phyloP scores from a whole-genome alignment of 2,888 invertebrate species.

The Lithophane ornitopus region DNA sequence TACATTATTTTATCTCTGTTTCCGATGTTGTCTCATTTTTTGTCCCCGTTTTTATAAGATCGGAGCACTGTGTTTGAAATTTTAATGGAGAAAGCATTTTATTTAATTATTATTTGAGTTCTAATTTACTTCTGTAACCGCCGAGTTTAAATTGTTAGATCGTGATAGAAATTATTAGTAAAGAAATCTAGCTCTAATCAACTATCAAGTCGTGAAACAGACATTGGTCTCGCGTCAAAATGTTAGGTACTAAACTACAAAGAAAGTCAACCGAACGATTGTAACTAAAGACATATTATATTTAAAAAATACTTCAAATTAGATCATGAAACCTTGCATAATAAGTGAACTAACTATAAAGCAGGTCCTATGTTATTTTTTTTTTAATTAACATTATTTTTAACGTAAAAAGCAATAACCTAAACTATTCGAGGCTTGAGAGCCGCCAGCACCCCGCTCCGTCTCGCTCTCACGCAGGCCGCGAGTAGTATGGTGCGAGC shows the following conservation, averaged over 20 bases:
- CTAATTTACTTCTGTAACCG: conserved; percentile 24
- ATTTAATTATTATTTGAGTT: conserved; percentile 9
- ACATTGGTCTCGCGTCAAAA: not conserved
- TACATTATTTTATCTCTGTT: conserved; percentile 60
- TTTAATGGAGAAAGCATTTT: conserved; percentile 36
- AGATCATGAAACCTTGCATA: too few species aligned
- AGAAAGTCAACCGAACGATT: not conserved
- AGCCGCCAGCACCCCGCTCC: too few species aligned
- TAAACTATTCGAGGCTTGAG: too few species aligned
- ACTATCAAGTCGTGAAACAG: conserved; percentile 5
- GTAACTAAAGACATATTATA: not conserved
- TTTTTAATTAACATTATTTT: too few species aligned
- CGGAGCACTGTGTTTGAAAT: conserved; percentile 28
- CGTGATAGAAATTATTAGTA: conserved; percentile 2
- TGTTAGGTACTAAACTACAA: not conserved
- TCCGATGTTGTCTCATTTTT: conserved; percentile 54
- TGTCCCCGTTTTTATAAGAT: conserved; percentile 31
- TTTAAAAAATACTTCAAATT: too few species aligned
- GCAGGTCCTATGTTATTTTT: too few species aligned
- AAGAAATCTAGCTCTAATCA: not conserved
- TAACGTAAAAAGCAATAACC: too few species aligned
- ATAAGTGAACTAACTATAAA: too few species aligned
- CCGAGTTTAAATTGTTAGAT: conserved; percentile 7
- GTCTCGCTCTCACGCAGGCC: too few species aligned
- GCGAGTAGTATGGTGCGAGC: too few species aligned